Conservation (phyloP, 2,888 invertebrate species). For the Caenorhabditis afra region DNA sequence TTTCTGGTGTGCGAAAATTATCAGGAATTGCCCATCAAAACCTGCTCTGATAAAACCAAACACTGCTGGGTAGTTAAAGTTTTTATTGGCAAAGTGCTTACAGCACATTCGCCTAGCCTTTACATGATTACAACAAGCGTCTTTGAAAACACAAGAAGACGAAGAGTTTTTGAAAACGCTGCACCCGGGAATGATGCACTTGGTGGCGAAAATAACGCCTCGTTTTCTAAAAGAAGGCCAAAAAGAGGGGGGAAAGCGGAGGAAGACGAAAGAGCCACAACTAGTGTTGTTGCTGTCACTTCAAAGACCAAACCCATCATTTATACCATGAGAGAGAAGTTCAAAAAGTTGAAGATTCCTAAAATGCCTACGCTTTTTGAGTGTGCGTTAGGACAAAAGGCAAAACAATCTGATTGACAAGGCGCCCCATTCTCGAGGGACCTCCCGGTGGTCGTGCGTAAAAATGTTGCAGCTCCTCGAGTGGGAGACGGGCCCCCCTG, state of each 20-base stretch:
- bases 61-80: neutral
- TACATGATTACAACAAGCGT: neutral
- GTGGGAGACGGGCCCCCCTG: constrained; percentile 20
- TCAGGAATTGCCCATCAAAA: constrained; percentile 1
- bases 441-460: constrained; percentile 50
- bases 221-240: constrained; percentile 21
- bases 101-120: neutral
- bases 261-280: constrained; percentile 6
- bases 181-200: constrained; percentile 41
- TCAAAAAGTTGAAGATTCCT: constrained; percentile 59
- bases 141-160: constrained; percentile 18
- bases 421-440: constrained; percentile 50
- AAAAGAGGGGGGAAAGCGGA: too few species aligned
- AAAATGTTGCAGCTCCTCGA: constrained; percentile 60
- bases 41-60: constrained; percentile 4
- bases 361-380: constrained; percentile 60
- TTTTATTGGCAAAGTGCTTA: neutral
- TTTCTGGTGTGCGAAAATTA: constrained; percentile 13
- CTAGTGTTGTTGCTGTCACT: constrained; percentile 52
- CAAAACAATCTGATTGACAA: constrained; percentile 65
- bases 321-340: constrained; percentile 56
- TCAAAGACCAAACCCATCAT: constrained; percentile 58
- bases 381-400: constrained; percentile 55
- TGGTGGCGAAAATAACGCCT: constrained; percentile 44
- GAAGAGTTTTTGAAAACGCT: neutral